Conservation (phyloP, 2,113 vertebrate species). For the Orthonyx spaldingii region DNA sequence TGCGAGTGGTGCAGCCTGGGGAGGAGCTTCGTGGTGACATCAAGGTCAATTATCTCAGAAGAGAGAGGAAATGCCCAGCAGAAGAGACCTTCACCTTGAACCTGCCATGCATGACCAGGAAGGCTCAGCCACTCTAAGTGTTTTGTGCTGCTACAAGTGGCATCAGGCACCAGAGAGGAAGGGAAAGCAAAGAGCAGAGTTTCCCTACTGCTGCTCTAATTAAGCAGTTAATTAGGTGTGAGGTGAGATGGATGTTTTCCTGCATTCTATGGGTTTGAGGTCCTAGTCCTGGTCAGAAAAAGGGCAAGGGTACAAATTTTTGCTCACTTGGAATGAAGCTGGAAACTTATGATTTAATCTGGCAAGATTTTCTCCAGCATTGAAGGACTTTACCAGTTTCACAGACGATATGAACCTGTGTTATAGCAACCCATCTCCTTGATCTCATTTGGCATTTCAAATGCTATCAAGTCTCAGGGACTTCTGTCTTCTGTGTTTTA, state of each 20-base stretch:
- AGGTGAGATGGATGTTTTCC: neutral
- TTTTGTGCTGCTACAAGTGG: neutral
- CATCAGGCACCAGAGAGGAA: neutral
- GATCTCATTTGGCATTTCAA: neutral
- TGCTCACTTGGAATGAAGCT: neutral
- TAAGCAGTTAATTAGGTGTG: neutral
- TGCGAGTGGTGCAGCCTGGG: rapidly evolving
- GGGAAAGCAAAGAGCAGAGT: neutral
- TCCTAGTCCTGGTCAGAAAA: neutral
- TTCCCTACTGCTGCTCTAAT: neutral
- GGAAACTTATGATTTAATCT: neutral
- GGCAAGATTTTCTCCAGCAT: neutral
- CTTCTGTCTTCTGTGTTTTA: neutral
- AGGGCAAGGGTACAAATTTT: neutral
- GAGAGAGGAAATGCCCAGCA: neutral
- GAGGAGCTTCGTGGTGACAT: neutral
- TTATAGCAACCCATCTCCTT: neutral
- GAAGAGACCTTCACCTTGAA: neutral
- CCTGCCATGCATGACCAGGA: rapidly evolving
- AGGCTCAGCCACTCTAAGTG: neutral
- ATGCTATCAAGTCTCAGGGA: neutral
- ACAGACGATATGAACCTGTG: neutral
- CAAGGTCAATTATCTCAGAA: neutral
- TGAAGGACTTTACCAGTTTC: neutral
- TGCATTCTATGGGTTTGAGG: neutral